phyloP scores from a whole-genome alignment of 1,140 invertebrate genomes.

The Anastrepha ludens region DNA sequence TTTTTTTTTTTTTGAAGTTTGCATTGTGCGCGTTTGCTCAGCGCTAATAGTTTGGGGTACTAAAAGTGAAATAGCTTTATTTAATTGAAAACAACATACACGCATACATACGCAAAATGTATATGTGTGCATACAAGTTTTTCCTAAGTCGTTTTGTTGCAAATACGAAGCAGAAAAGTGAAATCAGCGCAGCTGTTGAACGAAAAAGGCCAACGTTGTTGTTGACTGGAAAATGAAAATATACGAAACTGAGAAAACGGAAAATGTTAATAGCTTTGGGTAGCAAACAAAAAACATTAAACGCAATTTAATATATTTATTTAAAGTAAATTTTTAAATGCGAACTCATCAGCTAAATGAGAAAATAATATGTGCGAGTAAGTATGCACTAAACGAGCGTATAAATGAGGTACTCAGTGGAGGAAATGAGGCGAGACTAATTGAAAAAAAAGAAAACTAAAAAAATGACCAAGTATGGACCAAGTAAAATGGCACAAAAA shows the following conservation, averaged over 20 bases:
- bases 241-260: neutral
- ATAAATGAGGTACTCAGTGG: neutral
- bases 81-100: conserved; percentile 13
- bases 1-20: too few relatives aligned
- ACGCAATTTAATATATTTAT: conserved; percentile 9
- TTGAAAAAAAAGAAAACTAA: neutral
- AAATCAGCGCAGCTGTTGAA: neutral
- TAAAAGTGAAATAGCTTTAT: conserved; percentile 18
- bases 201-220: neutral
- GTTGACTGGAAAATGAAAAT: conserved; percentile 2
- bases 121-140: neutral
- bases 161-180: conserved; percentile 5
- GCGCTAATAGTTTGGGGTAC: neutral
- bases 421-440: neutral
- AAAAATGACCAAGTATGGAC: neutral
- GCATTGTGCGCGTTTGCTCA: too few relatives aligned
- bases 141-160: neutral
- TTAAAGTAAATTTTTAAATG: neutral
- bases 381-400: neutral
- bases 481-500: neutral
- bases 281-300: conserved; percentile 4
- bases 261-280: neutral
- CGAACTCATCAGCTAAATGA: neutral
- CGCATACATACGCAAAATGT: neutral
- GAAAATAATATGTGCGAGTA: neutral